Evolutionary conservation across 2,888 invertebrate species (phyloP).

Genomic region (Margaritifera margaritifera): DNA sequence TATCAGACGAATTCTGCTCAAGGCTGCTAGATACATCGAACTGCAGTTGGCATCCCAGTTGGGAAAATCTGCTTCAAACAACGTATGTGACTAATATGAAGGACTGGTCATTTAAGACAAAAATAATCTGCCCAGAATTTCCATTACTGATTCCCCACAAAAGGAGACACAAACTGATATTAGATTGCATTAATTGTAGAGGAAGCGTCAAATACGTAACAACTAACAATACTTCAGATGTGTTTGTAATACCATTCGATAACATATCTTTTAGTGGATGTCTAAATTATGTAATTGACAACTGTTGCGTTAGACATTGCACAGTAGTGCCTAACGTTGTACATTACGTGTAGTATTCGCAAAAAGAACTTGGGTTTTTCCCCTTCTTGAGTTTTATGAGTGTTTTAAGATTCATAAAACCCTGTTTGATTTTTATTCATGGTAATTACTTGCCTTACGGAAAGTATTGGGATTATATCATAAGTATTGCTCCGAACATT

Average conservation of each 20-base stretch:
- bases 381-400: conserved; percentile 44
- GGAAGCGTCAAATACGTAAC: conserved; percentile 3
- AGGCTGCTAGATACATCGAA: too few relatives aligned
- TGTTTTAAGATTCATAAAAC: conserved; percentile 35
- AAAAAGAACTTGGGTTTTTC: conserved; percentile 27
- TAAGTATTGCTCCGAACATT: conserved; percentile 41
- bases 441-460: conserved; percentile 40
- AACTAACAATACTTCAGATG: conserved; percentile 9
- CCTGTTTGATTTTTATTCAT: conserved; percentile 48
- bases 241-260: conserved; percentile 17
- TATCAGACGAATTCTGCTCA: too few relatives aligned
- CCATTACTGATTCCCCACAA: conserved; percentile 7
- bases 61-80: too few relatives aligned
- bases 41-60: too few relatives aligned
- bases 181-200: conserved; percentile 10
- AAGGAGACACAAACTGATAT: conserved; percentile 12
- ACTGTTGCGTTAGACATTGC: conserved; percentile 25
- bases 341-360: conserved; percentile 43
- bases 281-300: conserved; percentile 26
- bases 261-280: too few relatives aligned
- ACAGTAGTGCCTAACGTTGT: conserved; percentile 37
- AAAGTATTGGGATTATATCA: conserved; percentile 44
- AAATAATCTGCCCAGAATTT: conserved; percentile 12
- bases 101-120: conserved; percentile 13
- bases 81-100: conserved; percentile 14